Conservation (phyloP, 2,113 vertebrate species). For the Erythrocercus mccallii region DNA sequence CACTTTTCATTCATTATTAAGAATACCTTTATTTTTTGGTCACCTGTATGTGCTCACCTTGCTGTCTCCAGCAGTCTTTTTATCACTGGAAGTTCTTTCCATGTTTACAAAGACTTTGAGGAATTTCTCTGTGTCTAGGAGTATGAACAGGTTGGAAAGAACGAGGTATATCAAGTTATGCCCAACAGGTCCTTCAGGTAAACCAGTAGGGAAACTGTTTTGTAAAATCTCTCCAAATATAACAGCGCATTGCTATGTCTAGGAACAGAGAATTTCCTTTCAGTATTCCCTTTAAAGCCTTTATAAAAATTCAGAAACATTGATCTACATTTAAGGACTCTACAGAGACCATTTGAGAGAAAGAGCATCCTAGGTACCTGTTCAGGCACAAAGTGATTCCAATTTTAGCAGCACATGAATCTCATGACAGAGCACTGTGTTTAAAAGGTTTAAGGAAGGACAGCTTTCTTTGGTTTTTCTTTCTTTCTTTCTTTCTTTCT, state of each 20-base stretch:
- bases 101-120: neutral
- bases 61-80: neutral
- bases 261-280: neutral
- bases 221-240: neutral
- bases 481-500: too few species aligned
- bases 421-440: neutral
- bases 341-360: neutral
- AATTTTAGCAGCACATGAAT: neutral
- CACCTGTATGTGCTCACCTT: neutral
- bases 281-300: neutral
- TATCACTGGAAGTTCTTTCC: neutral
- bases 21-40: neutral
- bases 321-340: neutral
- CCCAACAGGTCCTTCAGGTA: neutral
- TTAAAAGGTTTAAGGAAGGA: neutral
- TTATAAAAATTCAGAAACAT: constrained; percentile 4
- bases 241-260: neutral
- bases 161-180: neutral
- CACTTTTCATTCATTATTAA: neutral
- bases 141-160: neutral
- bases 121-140: neutral
- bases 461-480: too few species aligned
- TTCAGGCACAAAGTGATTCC: neutral
- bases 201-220: neutral
- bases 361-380: neutral